Base-by-base conservation (phyloP, 2,113 vertebrate genomes). In the Narcine bancroftii region DNA sequence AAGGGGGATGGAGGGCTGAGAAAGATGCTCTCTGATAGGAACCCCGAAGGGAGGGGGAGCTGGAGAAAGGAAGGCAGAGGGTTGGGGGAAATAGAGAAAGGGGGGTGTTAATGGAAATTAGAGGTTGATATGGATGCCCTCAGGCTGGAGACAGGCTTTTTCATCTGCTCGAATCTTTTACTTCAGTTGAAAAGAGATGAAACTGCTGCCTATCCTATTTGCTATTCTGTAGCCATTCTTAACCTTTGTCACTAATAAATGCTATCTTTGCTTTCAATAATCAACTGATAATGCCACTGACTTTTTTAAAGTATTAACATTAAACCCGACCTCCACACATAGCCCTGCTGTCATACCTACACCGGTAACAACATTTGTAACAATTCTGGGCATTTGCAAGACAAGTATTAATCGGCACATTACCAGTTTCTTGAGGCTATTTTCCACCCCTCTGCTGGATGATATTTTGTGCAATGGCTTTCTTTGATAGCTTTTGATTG, bases 401-500 rank as follows among this genome's bases (percentile, higher is more conserved):
- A 69, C 87, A 45, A 91, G 60, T 69, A 69, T 69, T 87, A 87
- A 91, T 66, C 39, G 69, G 87, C 11, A 66, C 87, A 45, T 91
- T 91, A 91, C 21, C 63, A 66, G 45, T 42, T 66, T 69, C 87
- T 87, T 29, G 60, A 91, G 87, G 87, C 63, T 66, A 63, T 45
- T 69, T 91, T 45, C 33, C 69, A 39, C 63, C 47, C 39, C 36
- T 29, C 42, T 24, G 69, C 87, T 69, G 24, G 63, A 63, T 91
- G 87, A 69, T 91, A 69, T 29, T 66, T 91, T 91, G 36, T 42
- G 63, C 45, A 69, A 91, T 66, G 63, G 69, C 81, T 87, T 87
- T 36, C 53, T n/a, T 60, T 87, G 81, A 91, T 91, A 89, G 60
- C 56, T 13, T 89, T 89, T 89, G 85, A 89, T 42, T 45, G 87